Evolutionary conservation across 1,140 invertebrate species (phyloP).

Genomic region (Meloidogyne chitwoodi): DNA sequence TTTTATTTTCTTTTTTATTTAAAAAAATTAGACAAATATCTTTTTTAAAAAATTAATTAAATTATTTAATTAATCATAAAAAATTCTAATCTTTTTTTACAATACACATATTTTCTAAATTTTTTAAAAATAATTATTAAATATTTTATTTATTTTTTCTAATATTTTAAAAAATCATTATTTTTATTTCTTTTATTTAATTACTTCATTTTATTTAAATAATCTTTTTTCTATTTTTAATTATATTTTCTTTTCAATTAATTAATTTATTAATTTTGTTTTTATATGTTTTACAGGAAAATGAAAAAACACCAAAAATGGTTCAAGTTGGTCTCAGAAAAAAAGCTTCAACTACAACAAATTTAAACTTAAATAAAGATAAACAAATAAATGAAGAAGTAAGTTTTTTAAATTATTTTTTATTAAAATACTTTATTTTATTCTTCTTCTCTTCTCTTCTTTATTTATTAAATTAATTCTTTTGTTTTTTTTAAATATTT

Average conservation of each 20-base stretch:
- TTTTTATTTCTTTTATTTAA: no score
- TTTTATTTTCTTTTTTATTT: no score
- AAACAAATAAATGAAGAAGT: not conserved
- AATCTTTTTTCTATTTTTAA: not conserved
- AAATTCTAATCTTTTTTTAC: no score
- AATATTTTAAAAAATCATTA: no score
- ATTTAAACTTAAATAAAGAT: not conserved
- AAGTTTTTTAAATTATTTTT: not conserved
- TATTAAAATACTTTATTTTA: not conserved
- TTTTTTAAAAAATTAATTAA: no score
- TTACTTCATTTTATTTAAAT: not conserved
- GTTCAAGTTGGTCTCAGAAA: constrained; percentile 19
- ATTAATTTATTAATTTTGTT: not conserved
- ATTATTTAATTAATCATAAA: no score
- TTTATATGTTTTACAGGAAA: not conserved
- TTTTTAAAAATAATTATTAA: no score
- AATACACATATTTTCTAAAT: no score
- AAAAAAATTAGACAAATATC: no score
- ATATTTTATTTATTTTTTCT: no score
- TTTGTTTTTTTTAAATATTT: not conserved
- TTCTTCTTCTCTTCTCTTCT: not conserved
- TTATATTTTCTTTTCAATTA: not conserved
- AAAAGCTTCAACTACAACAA: not conserved
- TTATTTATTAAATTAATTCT: not conserved
- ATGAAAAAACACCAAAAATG: constrained; percentile 10